phyloP scores from a whole-genome alignment of 2,113 vertebrate species.

The Rhodinocichla rosea region DNA sequence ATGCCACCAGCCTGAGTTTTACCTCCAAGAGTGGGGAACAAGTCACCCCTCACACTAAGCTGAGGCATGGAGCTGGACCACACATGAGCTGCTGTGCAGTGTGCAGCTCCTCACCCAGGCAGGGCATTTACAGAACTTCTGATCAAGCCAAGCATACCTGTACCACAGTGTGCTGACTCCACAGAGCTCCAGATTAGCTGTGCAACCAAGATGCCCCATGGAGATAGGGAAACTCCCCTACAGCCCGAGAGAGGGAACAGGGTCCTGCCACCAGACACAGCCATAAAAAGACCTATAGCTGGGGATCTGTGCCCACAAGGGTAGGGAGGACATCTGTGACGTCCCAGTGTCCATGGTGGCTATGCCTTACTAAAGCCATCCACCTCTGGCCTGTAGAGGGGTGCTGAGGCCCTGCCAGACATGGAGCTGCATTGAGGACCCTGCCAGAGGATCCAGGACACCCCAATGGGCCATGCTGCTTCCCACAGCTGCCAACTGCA shows the following conservation, averaged over 20 bases:
- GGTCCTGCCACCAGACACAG: background rate
- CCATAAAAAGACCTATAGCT: background rate
- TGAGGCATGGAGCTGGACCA: background rate
- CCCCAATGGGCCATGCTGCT: accelerated
- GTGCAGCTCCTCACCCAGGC: background rate
- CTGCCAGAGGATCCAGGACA: background rate
- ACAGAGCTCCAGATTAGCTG: background rate
- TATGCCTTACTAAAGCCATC: background rate
- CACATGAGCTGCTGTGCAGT: accelerated
- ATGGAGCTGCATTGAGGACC: background rate
- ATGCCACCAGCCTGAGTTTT: background rate
- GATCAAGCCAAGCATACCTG: accelerated
- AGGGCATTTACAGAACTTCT: background rate
- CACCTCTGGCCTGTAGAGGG: background rate
- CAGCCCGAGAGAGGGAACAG: accelerated
- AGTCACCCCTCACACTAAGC: background rate
- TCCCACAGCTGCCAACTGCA: background rate
- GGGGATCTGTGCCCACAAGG: background rate
- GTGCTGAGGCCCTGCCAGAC: background rate
- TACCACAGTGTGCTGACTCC: background rate
- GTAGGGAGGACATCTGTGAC: background rate
- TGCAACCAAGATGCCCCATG: background rate
- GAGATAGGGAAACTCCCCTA: background rate
- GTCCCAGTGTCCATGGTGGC: background rate
- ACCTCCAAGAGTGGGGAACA: background rate